Evolutionary conservation across 2,888 invertebrate genomes (phyloP).

Genomic region (Halocaridina rubra): DNA sequence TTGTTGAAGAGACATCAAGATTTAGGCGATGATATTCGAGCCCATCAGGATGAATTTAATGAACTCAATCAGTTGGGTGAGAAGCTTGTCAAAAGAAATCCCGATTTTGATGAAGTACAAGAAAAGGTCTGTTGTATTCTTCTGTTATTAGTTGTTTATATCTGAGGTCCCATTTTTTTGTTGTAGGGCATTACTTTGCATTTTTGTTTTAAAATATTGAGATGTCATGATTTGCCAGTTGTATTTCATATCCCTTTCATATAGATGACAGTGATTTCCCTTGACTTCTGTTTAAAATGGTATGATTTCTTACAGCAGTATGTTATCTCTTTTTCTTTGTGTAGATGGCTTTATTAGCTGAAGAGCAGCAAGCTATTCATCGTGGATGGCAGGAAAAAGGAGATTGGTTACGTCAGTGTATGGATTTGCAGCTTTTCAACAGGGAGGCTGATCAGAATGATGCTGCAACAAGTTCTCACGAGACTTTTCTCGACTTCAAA

Average conservation of each 20-base stretch:
- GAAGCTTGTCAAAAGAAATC: conserved; percentile 61
- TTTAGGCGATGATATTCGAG: conserved; percentile 87
- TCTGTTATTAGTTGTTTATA: background rate
- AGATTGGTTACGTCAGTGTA: conserved; percentile 85
- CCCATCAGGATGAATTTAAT: conserved; percentile 81
- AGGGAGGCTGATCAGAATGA: conserved; percentile 97
- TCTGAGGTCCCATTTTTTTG: background rate
- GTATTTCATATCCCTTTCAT: no score
- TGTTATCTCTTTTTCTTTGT: background rate
- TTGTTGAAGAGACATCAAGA: conserved; percentile 91
- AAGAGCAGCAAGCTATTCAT: conserved; percentile 75
- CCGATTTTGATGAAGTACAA: conserved; percentile 51
- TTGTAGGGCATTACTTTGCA: no score
- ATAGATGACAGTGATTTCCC: no score
- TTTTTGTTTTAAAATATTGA: background rate
- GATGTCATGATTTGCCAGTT: background rate
- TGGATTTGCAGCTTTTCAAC: conserved; percentile 91
- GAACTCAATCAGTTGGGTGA: conserved; percentile 55
- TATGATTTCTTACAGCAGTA: no score
- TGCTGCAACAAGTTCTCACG: conserved; percentile 92
- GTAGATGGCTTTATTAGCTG: conserved; percentile 78
- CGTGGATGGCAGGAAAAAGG: conserved; percentile 89
- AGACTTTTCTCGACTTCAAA: conserved; percentile 89
- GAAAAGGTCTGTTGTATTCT: no score
- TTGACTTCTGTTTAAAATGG: no score